Evolutionary conservation across 2,888 invertebrate species (phyloP).

Genomic region (Rosalia funebris): DNA sequence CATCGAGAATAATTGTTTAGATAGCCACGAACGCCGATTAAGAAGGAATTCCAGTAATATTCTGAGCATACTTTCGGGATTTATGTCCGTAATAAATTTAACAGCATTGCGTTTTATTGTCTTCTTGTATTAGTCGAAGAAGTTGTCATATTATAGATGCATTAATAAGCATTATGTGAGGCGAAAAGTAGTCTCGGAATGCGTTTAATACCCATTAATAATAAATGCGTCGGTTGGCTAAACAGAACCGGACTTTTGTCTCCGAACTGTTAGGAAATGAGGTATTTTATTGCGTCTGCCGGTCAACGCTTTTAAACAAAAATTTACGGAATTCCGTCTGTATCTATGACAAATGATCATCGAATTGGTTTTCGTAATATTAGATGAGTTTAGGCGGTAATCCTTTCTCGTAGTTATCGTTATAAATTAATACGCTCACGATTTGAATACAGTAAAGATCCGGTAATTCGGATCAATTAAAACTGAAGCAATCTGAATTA

Average conservation of each 20-base stretch:
- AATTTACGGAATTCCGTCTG: not conserved
- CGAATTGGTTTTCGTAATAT: too few relatives aligned
- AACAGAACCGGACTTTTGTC: slow-evolving; percentile 3
- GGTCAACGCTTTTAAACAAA: not conserved
- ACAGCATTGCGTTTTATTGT: slow-evolving; percentile 16
- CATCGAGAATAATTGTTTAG: slow-evolving; percentile 19
- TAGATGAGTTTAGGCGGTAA: too few relatives aligned
- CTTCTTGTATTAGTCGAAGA: slow-evolving; percentile 2
- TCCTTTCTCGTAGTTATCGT: too few relatives aligned
- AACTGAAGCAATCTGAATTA: too few relatives aligned
- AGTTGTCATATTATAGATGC: slow-evolving; percentile 16
- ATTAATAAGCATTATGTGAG: slow-evolving; percentile 22
- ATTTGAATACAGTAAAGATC: too few relatives aligned
- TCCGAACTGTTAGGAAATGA: not conserved
- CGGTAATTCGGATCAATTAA: too few relatives aligned
- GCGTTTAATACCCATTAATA: slow-evolving; percentile 11
- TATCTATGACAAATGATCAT: too few relatives aligned
- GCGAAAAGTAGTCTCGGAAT: slow-evolving; percentile 17
- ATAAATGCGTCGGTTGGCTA: not conserved
- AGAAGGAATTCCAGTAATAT: slow-evolving; percentile 1
- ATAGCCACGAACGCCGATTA: slow-evolving; percentile 1
- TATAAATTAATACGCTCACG: too few relatives aligned
- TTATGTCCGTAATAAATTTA: slow-evolving; percentile 20
- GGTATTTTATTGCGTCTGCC: not conserved
- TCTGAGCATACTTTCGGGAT: slow-evolving; percentile 17